These are phyloP conservation scores for Pogoniulus pusillus DNA, from an alignment of 2,797 vertebrate genomes.

Conservation along the genomic window DNA sequence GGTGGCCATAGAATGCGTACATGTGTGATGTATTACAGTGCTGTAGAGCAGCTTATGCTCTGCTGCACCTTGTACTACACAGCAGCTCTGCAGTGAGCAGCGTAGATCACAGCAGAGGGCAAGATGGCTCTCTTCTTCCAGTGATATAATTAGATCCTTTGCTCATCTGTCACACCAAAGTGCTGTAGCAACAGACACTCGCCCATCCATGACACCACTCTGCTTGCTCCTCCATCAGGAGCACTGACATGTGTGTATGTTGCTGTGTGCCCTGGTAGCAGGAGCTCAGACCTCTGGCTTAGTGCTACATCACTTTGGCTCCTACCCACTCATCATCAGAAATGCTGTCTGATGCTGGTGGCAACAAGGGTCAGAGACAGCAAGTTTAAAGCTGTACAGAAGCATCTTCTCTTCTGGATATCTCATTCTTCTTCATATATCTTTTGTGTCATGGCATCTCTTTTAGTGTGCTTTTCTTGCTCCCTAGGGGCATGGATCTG, in stretches of 20 bases:
- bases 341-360: neutral
- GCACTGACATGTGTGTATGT: neutral
- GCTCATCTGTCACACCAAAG: constrained; percentile 69
- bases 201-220: constrained; percentile 57
- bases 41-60: neutral
- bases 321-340: neutral
- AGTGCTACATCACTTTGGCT: neutral
- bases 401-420: neutral
- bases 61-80: neutral
- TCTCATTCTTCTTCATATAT: neutral
- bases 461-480: neutral
- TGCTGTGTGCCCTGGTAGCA: constrained; percentile 31
- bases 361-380: neutral
- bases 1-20: neutral
- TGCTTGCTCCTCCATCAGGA: constrained; percentile 38
- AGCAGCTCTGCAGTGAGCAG: constrained; percentile 14
- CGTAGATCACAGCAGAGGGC: constrained; percentile 23
- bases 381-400: neutral
- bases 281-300: constrained; percentile 39
- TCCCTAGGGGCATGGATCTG: neutral
- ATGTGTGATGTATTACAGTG: neutral
- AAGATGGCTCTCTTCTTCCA: constrained; percentile 45
- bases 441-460: neutral
- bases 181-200: constrained; percentile 52
- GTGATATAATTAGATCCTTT: constrained; percentile 67